Conservation (phyloP, 2,888 invertebrate genomes). For the Latrodectus elegans region DNA sequence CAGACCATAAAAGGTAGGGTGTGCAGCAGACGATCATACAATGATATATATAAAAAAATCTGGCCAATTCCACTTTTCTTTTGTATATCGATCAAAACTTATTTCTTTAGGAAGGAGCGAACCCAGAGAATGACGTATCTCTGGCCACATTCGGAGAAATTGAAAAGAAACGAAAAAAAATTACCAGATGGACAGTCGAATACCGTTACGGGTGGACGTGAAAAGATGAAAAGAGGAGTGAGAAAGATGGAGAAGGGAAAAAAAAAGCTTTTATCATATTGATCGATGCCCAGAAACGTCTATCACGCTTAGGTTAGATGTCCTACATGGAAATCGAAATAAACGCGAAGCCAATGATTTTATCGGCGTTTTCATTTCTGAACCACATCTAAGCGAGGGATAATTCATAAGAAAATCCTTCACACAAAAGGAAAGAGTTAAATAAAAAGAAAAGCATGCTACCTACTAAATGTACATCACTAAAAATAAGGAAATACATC, state of each 20-base stretch:
- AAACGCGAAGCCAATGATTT: constrained; percentile 3
- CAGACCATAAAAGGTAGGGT: too few relatives aligned
- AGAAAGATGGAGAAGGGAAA: not conserved
- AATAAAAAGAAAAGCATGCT: too few relatives aligned
- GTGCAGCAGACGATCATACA: too few relatives aligned
- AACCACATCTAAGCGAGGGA: too few relatives aligned
- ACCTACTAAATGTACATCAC: too few relatives aligned
- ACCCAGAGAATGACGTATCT: not conserved
- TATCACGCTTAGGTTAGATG: not conserved
- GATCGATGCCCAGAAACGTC: not conserved
- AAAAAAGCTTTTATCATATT: constrained; percentile 24
- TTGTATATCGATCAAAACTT: too few relatives aligned
- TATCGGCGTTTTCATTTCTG: too few relatives aligned
- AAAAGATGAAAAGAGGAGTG: not conserved
- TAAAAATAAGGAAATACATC: too few relatives aligned
- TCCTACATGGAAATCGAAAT: constrained; percentile 21
- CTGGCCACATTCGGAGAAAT: not conserved
- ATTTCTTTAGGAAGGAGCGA: not conserved
- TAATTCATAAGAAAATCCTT: too few relatives aligned
- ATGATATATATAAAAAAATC: too few relatives aligned
- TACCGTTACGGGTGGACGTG: constrained; percentile 24
- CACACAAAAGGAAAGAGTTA: too few relatives aligned
- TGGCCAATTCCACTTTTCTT: too few relatives aligned
- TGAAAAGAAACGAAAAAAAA: constrained; percentile 27
- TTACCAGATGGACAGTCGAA: constrained; percentile 54